Conservation (phyloP, 2,888 invertebrate species). For the Chironomus tentans region DNA sequence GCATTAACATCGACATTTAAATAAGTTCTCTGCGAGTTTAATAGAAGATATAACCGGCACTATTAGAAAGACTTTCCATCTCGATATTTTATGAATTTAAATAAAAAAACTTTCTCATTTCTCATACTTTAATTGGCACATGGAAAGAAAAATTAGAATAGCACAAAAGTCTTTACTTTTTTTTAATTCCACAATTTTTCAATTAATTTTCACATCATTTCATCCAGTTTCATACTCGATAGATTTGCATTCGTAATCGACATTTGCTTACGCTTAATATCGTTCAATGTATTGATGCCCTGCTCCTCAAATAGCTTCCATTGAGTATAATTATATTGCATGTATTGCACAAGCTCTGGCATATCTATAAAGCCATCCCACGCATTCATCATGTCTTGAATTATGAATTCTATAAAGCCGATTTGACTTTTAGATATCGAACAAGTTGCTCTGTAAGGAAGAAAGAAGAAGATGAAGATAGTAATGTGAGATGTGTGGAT, state of each 20-base stretch:
- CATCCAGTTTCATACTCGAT: slow-evolving; percentile 11
- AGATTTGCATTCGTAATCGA: slow-evolving; percentile 11
- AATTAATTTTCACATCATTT: slow-evolving; percentile 18
- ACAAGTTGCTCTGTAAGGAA: slow-evolving; percentile 53
- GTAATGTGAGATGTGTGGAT: background rate
- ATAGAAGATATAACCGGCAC: too few species aligned
- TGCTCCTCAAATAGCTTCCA: slow-evolving; percentile 82
- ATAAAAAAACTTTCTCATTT: too few species aligned
- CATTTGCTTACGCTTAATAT: slow-evolving; percentile 48
- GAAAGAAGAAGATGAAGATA: too few species aligned
- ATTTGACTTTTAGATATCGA: slow-evolving; percentile 97
- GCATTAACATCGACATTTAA: too few species aligned
- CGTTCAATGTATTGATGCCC: slow-evolving; percentile 61
- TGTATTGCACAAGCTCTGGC: slow-evolving; percentile 78
- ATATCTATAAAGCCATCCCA: slow-evolving; percentile 94
- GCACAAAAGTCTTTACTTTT: too few species aligned
- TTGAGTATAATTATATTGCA: slow-evolving; percentile 77
- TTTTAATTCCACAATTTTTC: background rate
- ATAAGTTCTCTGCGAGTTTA: too few species aligned
- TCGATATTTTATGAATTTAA: too few species aligned
- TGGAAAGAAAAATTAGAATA: too few species aligned
- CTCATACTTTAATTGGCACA: too few species aligned
- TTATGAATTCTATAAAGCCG: slow-evolving; percentile 95
- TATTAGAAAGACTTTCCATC: too few species aligned
- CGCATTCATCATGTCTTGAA: slow-evolving; percentile 94